A percentile compares a stretch with the other conserved stretches of the same genome.
phyloP scores from a whole-genome alignment of 2,113 vertebrate genomes.

The Hymenochirus boettgeri region DNA sequence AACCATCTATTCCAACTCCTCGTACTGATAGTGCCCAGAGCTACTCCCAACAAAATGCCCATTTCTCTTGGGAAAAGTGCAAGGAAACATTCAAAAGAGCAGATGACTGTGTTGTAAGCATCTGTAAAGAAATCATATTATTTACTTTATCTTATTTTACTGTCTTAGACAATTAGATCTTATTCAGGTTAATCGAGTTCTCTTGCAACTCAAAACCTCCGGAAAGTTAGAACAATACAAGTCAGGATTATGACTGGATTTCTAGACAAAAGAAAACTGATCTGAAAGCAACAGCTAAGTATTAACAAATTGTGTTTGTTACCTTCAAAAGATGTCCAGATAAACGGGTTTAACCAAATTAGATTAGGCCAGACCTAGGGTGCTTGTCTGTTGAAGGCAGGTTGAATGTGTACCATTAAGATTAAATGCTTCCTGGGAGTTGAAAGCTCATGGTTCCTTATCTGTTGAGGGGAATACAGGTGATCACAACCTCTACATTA shows the following conservation, averaged over 20 bases:
- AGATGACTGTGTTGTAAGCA: constrained; percentile 13
- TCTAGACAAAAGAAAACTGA: constrained; percentile 27
- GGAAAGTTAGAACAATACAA: constrained; percentile 19
- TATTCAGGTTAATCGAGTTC: not conserved
- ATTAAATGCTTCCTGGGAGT: constrained; percentile 17
- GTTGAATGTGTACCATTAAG: constrained; percentile 4
- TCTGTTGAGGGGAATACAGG: too few relatives aligned
- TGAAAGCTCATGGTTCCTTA: not conserved
- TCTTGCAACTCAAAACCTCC: constrained; percentile 3
- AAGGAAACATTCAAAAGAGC: not conserved
- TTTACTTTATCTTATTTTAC: constrained; percentile 3
- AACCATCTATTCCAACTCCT: too few relatives aligned
- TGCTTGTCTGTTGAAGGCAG: constrained; percentile 14
- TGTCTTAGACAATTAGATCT: constrained; percentile 4
- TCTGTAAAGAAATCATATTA: not conserved
- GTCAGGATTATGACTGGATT: constrained; percentile 23
- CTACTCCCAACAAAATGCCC: too few relatives aligned
- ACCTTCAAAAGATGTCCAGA: constrained; percentile 30
- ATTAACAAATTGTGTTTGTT: constrained; percentile 28
- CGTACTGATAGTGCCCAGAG: too few relatives aligned
- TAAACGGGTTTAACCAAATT: constrained; percentile 40
- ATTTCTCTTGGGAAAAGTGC: not conserved
- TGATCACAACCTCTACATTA: too few relatives aligned
- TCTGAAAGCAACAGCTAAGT: constrained; percentile 13
- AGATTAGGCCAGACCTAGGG: constrained; percentile 18